Evolutionary conservation across 2,888 invertebrate genomes (phyloP), one percentile per base, ranked within the genome.

Genomic region (Himalopsyche kuldschensis): DNA sequence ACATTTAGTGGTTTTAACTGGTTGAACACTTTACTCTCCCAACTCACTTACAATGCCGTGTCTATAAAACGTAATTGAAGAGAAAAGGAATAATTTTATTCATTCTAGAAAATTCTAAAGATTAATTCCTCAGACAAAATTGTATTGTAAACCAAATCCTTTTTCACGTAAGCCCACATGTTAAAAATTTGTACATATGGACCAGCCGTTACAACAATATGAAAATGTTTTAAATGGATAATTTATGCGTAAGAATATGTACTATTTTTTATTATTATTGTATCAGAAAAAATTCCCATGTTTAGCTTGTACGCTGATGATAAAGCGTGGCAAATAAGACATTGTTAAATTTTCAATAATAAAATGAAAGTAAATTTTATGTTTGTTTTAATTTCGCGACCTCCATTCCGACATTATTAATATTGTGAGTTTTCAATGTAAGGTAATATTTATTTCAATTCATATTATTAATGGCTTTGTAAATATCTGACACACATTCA

Each of bases 261-360:
- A 76, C 32, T 76, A 76, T 75, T 24, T 46, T 20, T 27, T 82
- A 15, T 82, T 48, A 78, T 27, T 20, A 82, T 69, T 30, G 82
- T 82, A 82, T 79, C 79, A 82, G 82, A 79, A 79, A 69, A 69
- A 30, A 79, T 79, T 75, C 82, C 75, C 78, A 79, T 63, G 41
- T 82, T 31, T 77, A 79, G 75, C 27, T n/a, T 27, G 32, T 20
- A 30, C 24, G 76, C 46, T 76, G 76, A 81, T 48, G 76, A 75
- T 76, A 41, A 82, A 75, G 75, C 75, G 35, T 48, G 55, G 48
- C 47, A 75, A 55, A 69, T 46, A 24, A 75, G 32, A 79, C 82
- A 79, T 75, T 82, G 82, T 82, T 82, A 82, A 75, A 47, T 82
- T 82, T 82, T 82, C 63, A 55, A 79, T 76, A 82, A 82, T 82